Conservation (phyloP, 2,888 invertebrate genomes). For the Byasa hedistus region DNA sequence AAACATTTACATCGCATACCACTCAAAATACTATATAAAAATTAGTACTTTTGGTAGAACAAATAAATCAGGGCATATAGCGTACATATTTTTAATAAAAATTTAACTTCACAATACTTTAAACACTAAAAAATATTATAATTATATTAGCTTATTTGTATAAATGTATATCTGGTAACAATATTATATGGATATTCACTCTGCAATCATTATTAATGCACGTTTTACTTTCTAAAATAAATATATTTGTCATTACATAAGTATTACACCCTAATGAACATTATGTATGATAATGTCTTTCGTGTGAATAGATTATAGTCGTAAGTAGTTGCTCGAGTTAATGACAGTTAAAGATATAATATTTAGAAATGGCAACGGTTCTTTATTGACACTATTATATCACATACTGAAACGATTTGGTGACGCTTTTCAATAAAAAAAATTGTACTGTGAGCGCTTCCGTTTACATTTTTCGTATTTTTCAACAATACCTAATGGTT, state of each 20-base stretch:
- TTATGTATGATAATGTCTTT: neutral
- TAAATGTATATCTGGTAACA: too few relatives aligned
- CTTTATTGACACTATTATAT: too few relatives aligned
- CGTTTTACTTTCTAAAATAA: conserved; percentile 1
- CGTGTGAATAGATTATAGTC: neutral
- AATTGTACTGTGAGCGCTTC: neutral
- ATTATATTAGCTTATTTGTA: too few relatives aligned
- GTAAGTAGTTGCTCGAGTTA: neutral
- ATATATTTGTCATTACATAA: neutral
- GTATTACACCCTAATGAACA: neutral
- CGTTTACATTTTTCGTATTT: neutral
- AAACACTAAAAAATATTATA: too few relatives aligned
- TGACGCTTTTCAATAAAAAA: neutral
- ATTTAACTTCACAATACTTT: too few relatives aligned
- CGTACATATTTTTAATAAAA: too few relatives aligned
- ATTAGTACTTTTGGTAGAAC: too few relatives aligned
- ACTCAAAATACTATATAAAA: too few relatives aligned
- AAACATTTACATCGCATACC: too few relatives aligned
- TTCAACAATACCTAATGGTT: neutral
- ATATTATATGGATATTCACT: neutral
- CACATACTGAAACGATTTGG: neutral
- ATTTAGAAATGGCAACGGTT: too few relatives aligned
- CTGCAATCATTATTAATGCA: conserved; percentile 35
- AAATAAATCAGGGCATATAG: too few relatives aligned
- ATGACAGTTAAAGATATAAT: neutral